A percentile compares a stretch with the other conserved stretches of the same genome.
phyloP scores from a whole-genome alignment of 2,113 vertebrate species.

The Pantherophis guttatus region DNA sequence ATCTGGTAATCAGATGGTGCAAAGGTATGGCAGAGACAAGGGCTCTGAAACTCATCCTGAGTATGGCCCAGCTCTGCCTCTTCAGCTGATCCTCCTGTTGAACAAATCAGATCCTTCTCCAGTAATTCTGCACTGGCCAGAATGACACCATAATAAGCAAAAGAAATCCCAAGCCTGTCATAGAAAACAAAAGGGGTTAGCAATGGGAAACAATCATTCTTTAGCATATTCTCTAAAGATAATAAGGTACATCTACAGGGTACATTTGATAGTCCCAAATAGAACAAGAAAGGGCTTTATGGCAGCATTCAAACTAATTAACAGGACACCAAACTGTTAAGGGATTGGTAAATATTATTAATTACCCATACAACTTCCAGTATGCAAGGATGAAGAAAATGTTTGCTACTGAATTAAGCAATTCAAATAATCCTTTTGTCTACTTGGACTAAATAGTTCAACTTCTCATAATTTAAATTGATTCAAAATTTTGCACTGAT shows the following conservation, averaged over 20 bases:
- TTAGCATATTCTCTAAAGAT: neutral
- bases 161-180: conserved; percentile 89
- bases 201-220: rapidly evolving
- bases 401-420: neutral
- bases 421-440: neutral
- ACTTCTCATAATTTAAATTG: neutral
- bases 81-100: neutral
- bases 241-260: neutral
- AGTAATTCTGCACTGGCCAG: conserved; percentile 87
- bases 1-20: conserved; percentile 79
- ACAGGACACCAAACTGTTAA: too few relatives aligned
- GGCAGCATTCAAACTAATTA: neutral
- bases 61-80: conserved; percentile 36
- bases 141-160: conserved; percentile 88
- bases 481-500: neutral
- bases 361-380: neutral
- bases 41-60: conserved; percentile 59
- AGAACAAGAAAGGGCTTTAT: neutral
- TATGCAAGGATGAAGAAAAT: neutral
- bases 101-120: conserved; percentile 83
- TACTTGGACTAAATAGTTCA: neutral
- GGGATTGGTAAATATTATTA: neutral
- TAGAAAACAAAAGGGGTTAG: rapidly evolving
- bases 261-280: rapidly evolving
- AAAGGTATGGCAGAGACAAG: conserved; percentile 84